Conservation (phyloP, 2,888 invertebrate species). For the Dilophus febrilis region DNA sequence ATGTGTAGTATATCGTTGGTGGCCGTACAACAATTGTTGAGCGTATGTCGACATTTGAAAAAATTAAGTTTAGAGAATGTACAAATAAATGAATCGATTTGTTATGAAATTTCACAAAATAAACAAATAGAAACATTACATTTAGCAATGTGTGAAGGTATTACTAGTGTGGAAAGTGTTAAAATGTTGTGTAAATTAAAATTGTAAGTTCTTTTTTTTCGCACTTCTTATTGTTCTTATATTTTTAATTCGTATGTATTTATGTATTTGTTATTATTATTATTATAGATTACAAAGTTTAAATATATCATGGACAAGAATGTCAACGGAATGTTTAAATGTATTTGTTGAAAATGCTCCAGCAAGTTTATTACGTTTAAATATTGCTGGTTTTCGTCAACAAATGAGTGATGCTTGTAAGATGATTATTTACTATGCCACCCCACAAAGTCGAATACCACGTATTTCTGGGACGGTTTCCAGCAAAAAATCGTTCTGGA, state of each 20-base stretch:
- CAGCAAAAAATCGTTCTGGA: too few species aligned
- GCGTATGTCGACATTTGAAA: slow-evolving; percentile 48
- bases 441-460: too few species aligned
- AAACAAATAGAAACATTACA: slow-evolving; percentile 60
- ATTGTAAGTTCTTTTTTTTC: slow-evolving; percentile 7
- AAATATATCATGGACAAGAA: slow-evolving; percentile 69
- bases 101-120: slow-evolving; percentile 49
- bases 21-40: slow-evolving; percentile 41
- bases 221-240: background rate
- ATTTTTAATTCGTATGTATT: background rate
- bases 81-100: slow-evolving; percentile 41
- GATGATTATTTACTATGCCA: slow-evolving; percentile 20
- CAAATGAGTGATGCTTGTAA: slow-evolving; percentile 58
- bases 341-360: slow-evolving; percentile 45
- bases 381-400: slow-evolving; percentile 67
- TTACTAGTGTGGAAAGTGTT: slow-evolving; percentile 42
- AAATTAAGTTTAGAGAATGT: slow-evolving; percentile 78
- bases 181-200: slow-evolving; percentile 36
- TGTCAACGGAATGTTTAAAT: slow-evolving; percentile 41
- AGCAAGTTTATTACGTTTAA: slow-evolving; percentile 48
- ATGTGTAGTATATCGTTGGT: slow-evolving; percentile 47
- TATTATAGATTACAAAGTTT: slow-evolving; percentile 43
- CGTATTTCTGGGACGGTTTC: too few species aligned
- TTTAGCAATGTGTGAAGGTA: slow-evolving; percentile 62
- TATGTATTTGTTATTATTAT: slow-evolving; percentile 1